Evolutionary conservation across 1,140 invertebrate genomes (phyloP), one percentile per base, ranked within the genome.

Genomic region (Calliphora vicina): DNA sequence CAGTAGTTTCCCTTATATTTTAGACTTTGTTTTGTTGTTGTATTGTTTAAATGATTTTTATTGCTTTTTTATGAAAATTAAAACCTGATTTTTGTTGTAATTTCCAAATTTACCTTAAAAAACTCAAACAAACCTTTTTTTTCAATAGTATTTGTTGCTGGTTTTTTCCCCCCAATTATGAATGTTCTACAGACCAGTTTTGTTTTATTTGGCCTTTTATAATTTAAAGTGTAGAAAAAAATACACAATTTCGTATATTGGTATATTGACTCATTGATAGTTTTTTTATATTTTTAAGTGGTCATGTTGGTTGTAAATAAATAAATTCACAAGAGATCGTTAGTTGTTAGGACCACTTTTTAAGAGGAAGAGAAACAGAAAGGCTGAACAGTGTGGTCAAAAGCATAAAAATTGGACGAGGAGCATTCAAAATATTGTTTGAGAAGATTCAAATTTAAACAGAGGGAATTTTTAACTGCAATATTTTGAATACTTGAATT

Each of bases 11-110:
- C 45, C 45, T 50, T 50, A 50, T 50, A 15, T 12, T 50, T 17
- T 50, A 1, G 45, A 17, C 15, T 50, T 50, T 50, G 45, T 50
- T 35, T 35, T 74, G 72, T 35, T 35, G 35, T 35, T 35, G 35
- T 35, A 8, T 35, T 0, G 35, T 74, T 29, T 74, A 74, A 74
- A 74, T 74, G 72, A 35, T 35, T 74, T 71, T 74, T 74, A 74
- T 74, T 74, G 13, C 15, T 74, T 74, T 74, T 74, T 74, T 74
- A 74, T 74, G 72, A 74, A 74, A 74, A 74, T 74, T 4, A 74
- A 35, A 74, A 74, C 72, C 72, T 23, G 72, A 74, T 35, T 74
- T 74, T 74, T n/a, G 72, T 74, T 74, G 72, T 74, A 74, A 74
- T 74, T 35, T 74, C 72, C 72, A 20, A 35, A 74, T 35, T 35